Evolutionary conservation across 2,113 vertebrate genomes (phyloP).

Genomic region (Lepisosteus osseus): DNA sequence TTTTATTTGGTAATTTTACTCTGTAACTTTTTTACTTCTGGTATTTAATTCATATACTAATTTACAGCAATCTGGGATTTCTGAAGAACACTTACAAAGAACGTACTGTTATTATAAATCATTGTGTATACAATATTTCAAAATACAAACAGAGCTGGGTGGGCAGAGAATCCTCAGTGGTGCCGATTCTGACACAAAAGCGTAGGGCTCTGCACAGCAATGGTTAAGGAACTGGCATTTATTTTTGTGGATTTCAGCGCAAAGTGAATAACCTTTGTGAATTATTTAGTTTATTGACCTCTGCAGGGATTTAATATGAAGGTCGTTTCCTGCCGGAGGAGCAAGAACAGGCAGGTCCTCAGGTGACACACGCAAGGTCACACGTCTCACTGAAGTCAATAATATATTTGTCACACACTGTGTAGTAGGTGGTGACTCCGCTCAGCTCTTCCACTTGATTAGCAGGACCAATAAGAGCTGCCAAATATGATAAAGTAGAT

Average conservation of each 20-base stretch:
- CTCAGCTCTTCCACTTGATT: constrained; percentile 70
- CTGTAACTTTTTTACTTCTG: too few relatives aligned
- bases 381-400: constrained; percentile 66
- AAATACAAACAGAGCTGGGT: too few relatives aligned
- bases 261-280: constrained; percentile 73
- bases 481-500: constrained; percentile 74
- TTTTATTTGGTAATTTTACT: too few relatives aligned
- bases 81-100: too few relatives aligned
- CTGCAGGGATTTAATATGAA: constrained; percentile 73
- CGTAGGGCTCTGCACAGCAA: not conserved
- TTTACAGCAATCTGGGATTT: too few relatives aligned
- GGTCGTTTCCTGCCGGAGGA: constrained; percentile 71
- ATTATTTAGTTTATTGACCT: constrained; percentile 83
- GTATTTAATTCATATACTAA: too few relatives aligned
- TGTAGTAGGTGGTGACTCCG: constrained; percentile 52
- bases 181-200: too few relatives aligned
- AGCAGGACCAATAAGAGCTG: constrained; percentile 72
- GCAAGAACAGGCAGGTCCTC: constrained; percentile 62
- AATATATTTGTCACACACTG: constrained; percentile 73
- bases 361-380: constrained; percentile 73
- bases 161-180: too few relatives aligned
- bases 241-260: constrained; percentile 54
- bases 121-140: too few relatives aligned
- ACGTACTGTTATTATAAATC: too few relatives aligned
- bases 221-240: constrained; percentile 24